Evolutionary conservation across 2,797 vertebrate species (phyloP).

Genomic region (Alosa sapidissima): DNA sequence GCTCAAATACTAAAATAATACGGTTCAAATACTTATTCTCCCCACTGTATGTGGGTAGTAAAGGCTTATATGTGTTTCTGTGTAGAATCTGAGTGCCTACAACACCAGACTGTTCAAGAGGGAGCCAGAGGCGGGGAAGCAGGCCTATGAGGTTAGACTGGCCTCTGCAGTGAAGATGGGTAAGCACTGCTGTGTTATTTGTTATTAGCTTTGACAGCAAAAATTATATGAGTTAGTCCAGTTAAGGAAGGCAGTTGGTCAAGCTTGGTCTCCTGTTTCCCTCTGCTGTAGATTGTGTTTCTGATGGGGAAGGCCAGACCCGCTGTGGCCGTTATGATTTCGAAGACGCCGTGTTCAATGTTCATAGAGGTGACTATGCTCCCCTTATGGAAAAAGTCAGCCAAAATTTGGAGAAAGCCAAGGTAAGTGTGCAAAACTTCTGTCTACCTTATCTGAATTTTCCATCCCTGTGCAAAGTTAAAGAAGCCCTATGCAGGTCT

Average conservation of each 20-base stretch:
- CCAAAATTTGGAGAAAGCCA: slow-evolving; percentile 80
- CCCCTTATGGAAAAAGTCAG: slow-evolving; percentile 84
- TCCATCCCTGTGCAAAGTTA: not conserved
- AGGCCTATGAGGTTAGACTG: slow-evolving; percentile 84
- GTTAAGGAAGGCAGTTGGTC: not conserved
- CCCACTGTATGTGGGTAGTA: too few relatives aligned
- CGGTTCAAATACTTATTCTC: too few relatives aligned
- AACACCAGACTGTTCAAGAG: slow-evolving; percentile 91
- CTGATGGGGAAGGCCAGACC: slow-evolving; percentile 72
- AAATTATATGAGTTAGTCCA: not conserved
- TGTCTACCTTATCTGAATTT: not conserved
- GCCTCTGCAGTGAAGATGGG: slow-evolving; percentile 82
- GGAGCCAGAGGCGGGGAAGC: slow-evolving; percentile 66
- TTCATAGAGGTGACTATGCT: slow-evolving; percentile 86
- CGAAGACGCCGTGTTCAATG: slow-evolving; percentile 76
- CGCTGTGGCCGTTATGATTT: slow-evolving; percentile 79
- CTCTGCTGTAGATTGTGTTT: slow-evolving; percentile 67
- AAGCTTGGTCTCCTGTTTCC: not conserved
- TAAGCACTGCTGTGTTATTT: slow-evolving; percentile 55
- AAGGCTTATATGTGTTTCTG: not conserved
- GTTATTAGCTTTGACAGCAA: not conserved
- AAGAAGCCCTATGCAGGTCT: too few relatives aligned
- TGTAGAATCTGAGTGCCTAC: slow-evolving; percentile 88
- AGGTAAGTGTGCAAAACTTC: slow-evolving; percentile 65
- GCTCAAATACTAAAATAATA: too few relatives aligned